Base-by-base conservation (phyloP, 1,140 invertebrate species). In the Drosophila pseudoobscura region DNA sequence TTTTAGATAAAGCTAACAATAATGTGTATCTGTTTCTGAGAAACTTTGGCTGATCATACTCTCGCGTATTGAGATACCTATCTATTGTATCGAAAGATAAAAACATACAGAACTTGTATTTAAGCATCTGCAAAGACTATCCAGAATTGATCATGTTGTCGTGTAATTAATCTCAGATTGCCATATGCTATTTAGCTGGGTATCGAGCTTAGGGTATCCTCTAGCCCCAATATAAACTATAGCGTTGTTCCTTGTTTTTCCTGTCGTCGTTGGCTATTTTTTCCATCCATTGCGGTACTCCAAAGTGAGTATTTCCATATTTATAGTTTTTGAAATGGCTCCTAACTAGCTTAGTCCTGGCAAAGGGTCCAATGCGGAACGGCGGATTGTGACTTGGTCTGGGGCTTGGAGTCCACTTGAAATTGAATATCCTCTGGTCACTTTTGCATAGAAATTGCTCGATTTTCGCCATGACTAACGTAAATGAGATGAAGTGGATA, bases 241-340 rank as follows among this genome's bases (percentile, higher is more conserved):
- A 26, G 17, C 54, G 24, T 58, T 44, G 17, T 35, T 8, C 44
- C 43, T 51, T 43, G 24, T 46, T 45, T 65, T 65, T 73, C 22
- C 54, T 50, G 35, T 56, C 9, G 9, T 24, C 20, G 24, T 22
- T 26, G n/a, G 9, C 20, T 15, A 13, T 64, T 49, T 47, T 57
- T 52, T 26, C 50, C 13, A 49, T 15, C 69, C 57, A 61, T 73
- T 70, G 64, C 58, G 44, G 68, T 58, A 73, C 20, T 29, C 58
- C 69, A 62, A 73, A 63, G 60, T 53, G 49, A 74, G 71, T 74
- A 65, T 68, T 75, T 60, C 61, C 73, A 75, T 75, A 75, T 75
- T 75, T 75, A 75, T 75, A 75, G 71, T 75, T 75, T 75, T 58
- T 66, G 50, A 75, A 75, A 58, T 61, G 60, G 73, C 72, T 75